Percentiles rank a stretch among this genome's conserved stretches.
Conservation (phyloP, 2,113 vertebrate species). For the Ctenodactylus gundi region DNA sequence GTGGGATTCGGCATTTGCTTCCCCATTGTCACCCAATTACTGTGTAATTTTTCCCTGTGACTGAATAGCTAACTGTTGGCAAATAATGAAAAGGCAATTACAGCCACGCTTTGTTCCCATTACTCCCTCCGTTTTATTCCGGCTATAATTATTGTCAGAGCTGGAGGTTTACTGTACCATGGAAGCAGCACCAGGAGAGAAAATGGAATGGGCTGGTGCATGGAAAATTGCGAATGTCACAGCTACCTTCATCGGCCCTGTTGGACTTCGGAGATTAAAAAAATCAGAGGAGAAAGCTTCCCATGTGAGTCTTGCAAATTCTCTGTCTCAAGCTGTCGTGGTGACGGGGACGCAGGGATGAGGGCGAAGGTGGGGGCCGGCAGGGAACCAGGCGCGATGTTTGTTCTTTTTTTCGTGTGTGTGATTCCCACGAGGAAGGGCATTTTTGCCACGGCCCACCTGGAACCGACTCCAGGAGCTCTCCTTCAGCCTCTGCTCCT, state of each 20-base stretch:
- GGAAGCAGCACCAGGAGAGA: slow-evolving; percentile 96
- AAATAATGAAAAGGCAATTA: slow-evolving; percentile 99
- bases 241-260: slow-evolving; percentile 94
- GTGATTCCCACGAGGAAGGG: slow-evolving; percentile 84
- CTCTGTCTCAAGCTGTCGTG: slow-evolving; percentile 88
- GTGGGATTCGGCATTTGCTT: slow-evolving; percentile 94
- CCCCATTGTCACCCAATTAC: slow-evolving; percentile 99
- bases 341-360: slow-evolving; percentile 76
- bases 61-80: slow-evolving; percentile 99
- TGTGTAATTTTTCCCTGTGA: slow-evolving; percentile 98
- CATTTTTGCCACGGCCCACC: slow-evolving; percentile 84
- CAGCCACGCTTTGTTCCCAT: slow-evolving; percentile 97
- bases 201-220: slow-evolving; percentile 98
- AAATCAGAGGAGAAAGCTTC: slow-evolving; percentile 83
- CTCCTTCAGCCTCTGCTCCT: slow-evolving; percentile 87
- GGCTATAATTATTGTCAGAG: slow-evolving; percentile 98
- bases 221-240: slow-evolving; percentile 99
- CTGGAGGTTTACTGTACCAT: slow-evolving; percentile 99
- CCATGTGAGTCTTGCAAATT: slow-evolving; percentile 88
- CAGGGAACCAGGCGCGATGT: slow-evolving; percentile 75
- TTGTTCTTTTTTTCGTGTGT: slow-evolving; percentile 82
- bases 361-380: slow-evolving; percentile 26
- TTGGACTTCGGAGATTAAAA: slow-evolving; percentile 90
- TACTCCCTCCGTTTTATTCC: slow-evolving; percentile 98
- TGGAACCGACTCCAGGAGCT: slow-evolving; percentile 87